Percentiles rank a stretch among this genome's conserved stretches.
Conservation (phyloP, 2,113 vertebrate species). For the Etheostoma cragini region DNA sequence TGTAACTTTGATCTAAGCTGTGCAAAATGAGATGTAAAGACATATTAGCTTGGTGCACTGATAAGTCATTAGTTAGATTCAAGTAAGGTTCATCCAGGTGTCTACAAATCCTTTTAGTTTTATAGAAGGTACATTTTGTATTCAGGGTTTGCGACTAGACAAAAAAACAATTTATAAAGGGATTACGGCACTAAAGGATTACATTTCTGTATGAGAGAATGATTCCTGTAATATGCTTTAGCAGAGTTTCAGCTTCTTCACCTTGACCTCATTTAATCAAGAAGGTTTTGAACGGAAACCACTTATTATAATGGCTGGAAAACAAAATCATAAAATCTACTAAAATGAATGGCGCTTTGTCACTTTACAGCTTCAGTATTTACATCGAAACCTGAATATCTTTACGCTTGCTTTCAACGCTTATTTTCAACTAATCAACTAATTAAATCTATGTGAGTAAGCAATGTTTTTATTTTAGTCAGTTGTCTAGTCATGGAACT, state of each 20-base stretch:
- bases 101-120: background rate
- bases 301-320: conserved; percentile 11
- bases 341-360: too few relatives aligned
- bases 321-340: background rate
- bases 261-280: conserved; percentile 29
- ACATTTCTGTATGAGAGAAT: conserved; percentile 18
- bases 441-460: background rate
- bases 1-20: background rate
- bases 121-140: background rate
- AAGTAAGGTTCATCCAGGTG: background rate
- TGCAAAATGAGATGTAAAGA: background rate
- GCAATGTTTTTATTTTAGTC: background rate
- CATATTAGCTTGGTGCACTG: background rate
- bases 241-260: conserved; percentile 8
- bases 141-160: conserved; percentile 2
- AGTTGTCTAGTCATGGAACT: background rate
- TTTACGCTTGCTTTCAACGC: background rate
- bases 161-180: background rate
- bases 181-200: conserved; percentile 17
- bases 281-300: background rate
- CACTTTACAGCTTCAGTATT: background rate
- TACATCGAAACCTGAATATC: background rate
- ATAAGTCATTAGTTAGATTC: background rate
- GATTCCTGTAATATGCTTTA: conserved; percentile 1
- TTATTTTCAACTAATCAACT: background rate